These are phyloP conservation scores for Phenganax marumi DNA, from an alignment of 92 coral and sea anemone genomes.

Conservation along the genomic window DNA sequence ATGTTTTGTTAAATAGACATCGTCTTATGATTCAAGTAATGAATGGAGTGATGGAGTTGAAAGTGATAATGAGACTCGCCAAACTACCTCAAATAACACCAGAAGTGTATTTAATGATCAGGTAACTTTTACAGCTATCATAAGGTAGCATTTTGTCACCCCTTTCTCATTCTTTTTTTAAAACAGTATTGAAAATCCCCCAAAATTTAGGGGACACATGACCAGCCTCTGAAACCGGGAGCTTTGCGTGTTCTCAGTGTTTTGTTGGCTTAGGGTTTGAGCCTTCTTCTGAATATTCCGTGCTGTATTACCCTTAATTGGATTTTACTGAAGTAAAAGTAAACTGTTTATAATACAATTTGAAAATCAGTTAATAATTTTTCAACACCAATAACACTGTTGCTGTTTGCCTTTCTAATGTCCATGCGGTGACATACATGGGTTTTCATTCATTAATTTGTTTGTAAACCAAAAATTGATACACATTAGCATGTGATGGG, in stretches of 20 bases:
- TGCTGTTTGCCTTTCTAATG: not conserved
- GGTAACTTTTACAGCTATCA: not conserved
- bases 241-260: too few species aligned
- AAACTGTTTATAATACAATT: too few species aligned
- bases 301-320: too few species aligned
- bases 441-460: not conserved
- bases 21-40: not conserved
- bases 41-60: not conserved
- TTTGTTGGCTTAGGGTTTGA: too few species aligned
- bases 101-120: conserved; percentile 1
- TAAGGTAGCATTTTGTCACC: too few species aligned
- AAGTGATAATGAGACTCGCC: not conserved
- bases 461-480: not conserved
- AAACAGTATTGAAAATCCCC: too few species aligned
- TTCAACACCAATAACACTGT: conserved; percentile 1
- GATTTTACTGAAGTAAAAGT: too few species aligned
- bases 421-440: too few species aligned
- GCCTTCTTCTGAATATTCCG: too few species aligned
- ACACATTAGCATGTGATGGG: not conserved
- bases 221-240: too few species aligned
- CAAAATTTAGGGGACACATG: too few species aligned
- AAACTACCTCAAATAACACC: not conserved
- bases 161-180: too few species aligned
- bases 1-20: not conserved
- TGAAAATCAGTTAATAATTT: not conserved